A percentile compares a stretch with the other conserved stretches of the same genome.
Conservation (phyloP, 2,113 vertebrate species). For the Lepus europaeus region DNA sequence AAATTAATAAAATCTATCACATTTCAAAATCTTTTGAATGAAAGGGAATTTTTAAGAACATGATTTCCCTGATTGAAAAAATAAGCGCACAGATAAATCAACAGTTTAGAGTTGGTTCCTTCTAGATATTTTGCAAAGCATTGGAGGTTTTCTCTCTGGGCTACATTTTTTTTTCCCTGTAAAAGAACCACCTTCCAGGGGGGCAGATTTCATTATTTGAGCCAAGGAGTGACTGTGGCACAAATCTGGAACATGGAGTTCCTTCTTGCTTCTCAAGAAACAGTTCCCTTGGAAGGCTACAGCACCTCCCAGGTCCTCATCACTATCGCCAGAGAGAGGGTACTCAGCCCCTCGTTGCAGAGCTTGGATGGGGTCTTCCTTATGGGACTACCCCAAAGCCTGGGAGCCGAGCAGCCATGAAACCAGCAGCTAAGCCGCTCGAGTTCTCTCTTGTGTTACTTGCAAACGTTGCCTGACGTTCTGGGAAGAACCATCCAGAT, state of each 20-base stretch:
- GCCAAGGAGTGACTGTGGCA: background rate
- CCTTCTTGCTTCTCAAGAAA: background rate
- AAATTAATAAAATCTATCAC: background rate
- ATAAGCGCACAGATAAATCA: background rate
- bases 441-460: background rate
- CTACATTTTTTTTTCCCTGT: constrained; percentile 21
- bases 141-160: constrained; percentile 35
- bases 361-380: constrained; percentile 77
- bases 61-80: constrained; percentile 57
- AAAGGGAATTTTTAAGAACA: background rate
- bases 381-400: background rate
- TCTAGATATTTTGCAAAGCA: constrained; percentile 54
- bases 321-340: constrained; percentile 85
- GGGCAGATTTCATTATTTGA: background rate
- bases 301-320: background rate
- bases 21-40: constrained; percentile 3
- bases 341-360: constrained; percentile 91
- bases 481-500: background rate
- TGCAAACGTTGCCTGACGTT: background rate
- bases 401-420: background rate
- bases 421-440: background rate
- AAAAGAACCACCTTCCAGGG: background rate
- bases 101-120: constrained; percentile 53
- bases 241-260: background rate
- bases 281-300: background rate